Conservation (phyloP, 2,888 invertebrate species). For the Melitaea athalia region DNA sequence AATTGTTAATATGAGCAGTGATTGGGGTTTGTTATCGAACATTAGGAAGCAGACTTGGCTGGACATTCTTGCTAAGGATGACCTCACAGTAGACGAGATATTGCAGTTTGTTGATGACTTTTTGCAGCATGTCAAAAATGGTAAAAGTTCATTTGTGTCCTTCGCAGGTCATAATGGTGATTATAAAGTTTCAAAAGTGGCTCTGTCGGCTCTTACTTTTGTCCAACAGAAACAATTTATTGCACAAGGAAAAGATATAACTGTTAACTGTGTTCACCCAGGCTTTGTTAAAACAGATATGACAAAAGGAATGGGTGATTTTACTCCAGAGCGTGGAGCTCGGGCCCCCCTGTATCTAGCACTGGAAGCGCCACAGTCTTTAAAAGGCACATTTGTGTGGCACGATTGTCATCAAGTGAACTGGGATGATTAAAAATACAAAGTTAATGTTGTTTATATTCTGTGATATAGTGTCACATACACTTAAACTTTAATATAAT, state of each 20-base stretch:
- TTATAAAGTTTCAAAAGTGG: slow-evolving; percentile 79
- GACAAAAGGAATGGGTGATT: slow-evolving; percentile 78
- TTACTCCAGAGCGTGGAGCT: slow-evolving; percentile 72
- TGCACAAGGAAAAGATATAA: slow-evolving; percentile 76
- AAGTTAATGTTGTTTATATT: slow-evolving; percentile 65
- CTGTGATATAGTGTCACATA: slow-evolving; percentile 77
- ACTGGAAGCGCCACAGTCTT: slow-evolving; percentile 70
- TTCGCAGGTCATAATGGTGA: slow-evolving; percentile 76
- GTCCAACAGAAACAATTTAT: slow-evolving; percentile 72
- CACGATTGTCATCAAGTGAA: slow-evolving; percentile 77
- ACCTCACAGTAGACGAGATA: slow-evolving; percentile 78
- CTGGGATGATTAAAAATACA: slow-evolving; percentile 72
- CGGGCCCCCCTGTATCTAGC: slow-evolving; percentile 71
- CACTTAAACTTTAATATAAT: slow-evolving; percentile 75
- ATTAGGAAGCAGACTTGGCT: slow-evolving; percentile 74
- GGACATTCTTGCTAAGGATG: slow-evolving; percentile 68
- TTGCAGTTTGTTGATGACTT: slow-evolving; percentile 81
- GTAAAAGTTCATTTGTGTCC: slow-evolving; percentile 65
- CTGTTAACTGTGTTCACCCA: slow-evolving; percentile 77
- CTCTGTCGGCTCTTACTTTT: slow-evolving; percentile 74
- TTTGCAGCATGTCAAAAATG: slow-evolving; percentile 78
- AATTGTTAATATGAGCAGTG: slow-evolving; percentile 89
- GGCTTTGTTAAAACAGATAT: slow-evolving; percentile 78
- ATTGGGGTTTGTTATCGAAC: slow-evolving; percentile 78
- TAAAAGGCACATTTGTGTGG: slow-evolving; percentile 76